phyloP scores from a whole-genome alignment of 2,113 vertebrate species.

The Ciconia boyciana region DNA sequence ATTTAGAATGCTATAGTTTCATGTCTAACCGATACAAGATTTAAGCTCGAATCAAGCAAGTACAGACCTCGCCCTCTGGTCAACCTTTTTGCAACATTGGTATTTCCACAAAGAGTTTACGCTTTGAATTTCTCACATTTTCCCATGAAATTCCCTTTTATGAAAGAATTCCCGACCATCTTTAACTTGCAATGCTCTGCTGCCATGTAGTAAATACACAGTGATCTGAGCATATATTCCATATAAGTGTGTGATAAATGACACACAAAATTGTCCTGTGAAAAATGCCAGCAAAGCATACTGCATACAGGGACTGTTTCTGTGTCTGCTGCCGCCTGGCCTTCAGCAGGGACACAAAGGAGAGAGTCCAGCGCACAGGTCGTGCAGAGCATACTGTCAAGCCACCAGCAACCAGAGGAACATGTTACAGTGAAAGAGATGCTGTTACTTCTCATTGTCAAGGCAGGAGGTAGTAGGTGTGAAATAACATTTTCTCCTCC shows the following conservation, averaged over 20 bases:
- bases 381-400: background rate
- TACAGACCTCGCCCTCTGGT: rapidly evolving
- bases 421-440: background rate
- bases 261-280: background rate
- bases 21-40: background rate
- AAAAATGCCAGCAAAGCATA: background rate
- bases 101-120: background rate
- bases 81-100: background rate
- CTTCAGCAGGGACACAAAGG: background rate
- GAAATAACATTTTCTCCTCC: background rate
- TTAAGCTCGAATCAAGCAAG: background rate
- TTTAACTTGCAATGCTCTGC: background rate
- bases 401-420: background rate
- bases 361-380: background rate
- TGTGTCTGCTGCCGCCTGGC: background rate
- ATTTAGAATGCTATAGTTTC: background rate
- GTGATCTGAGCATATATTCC: background rate
- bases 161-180: background rate
- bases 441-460: background rate
- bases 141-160: background rate
- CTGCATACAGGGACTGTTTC: background rate
- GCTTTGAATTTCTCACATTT: background rate
- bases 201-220: rapidly evolving
- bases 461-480: background rate
- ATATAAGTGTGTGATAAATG: background rate